phyloP scores from a whole-genome alignment of 30 jellyfish, hydroid and myxozoan species.

The Hydractinia echinata region DNA sequence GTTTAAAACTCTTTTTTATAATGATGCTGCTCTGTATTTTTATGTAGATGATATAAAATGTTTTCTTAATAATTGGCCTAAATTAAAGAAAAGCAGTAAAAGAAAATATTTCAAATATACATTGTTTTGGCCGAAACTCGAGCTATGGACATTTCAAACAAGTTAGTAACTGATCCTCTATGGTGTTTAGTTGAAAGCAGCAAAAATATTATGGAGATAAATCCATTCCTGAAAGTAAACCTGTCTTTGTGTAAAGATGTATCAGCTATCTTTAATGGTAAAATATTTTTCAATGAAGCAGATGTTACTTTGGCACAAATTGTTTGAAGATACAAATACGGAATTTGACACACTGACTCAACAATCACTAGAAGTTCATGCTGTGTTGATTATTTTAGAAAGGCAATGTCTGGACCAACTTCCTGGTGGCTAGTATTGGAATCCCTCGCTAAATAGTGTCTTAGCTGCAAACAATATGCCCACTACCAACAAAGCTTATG shows the following conservation, averaged over 20 bases:
- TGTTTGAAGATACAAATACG: constrained; percentile 25
- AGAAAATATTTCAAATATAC: constrained; percentile 20
- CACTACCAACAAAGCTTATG: constrained; percentile 39
- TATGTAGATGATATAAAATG: constrained; percentile 4
- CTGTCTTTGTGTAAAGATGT: constrained; percentile 18
- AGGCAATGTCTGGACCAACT: constrained; percentile 58
- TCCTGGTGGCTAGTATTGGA: constrained; percentile 58
- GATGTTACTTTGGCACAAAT: constrained; percentile 22
- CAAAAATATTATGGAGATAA: constrained; percentile 10
- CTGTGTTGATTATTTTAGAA: constrained; percentile 36
- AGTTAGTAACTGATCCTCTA: constrained; percentile 30
- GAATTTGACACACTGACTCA: constrained; percentile 41
- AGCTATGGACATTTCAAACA: constrained; percentile 29
- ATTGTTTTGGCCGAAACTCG: constrained; percentile 26
- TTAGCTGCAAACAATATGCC: too few relatives aligned
- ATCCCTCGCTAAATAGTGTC: too few relatives aligned
- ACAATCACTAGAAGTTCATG: constrained; percentile 39
- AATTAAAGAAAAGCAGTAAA: constrained; percentile 26
- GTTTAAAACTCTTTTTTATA: constrained; percentile 4
- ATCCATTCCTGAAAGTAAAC: constrained; percentile 26
- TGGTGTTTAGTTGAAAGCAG: constrained; percentile 19
- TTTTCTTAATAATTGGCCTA: constrained; percentile 24
- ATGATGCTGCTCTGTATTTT: constrained; percentile 19
- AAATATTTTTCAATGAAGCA: neutral
- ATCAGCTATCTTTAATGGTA: neutral